Percentiles rank a stretch among this genome's conserved stretches.
These are phyloP conservation scores for Philopotamus ludificatus DNA, from an alignment of 1,140 invertebrate genomes.

Conservation along the genomic window DNA sequence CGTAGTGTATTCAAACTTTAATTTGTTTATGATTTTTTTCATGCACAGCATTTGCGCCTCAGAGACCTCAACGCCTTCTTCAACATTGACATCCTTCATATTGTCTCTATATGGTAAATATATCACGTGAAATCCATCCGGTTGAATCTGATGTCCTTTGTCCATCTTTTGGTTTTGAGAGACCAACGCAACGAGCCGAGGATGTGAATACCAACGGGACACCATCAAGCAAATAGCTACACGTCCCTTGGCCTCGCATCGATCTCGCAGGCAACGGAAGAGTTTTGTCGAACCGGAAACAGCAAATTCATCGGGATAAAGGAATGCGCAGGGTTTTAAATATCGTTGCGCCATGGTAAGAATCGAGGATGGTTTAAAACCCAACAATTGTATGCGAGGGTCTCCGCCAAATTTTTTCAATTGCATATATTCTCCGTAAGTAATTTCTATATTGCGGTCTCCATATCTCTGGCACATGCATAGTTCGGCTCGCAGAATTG, in stretches of 20 bases:
- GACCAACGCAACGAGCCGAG: slow-evolving; percentile 33
- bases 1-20: slow-evolving; percentile 22
- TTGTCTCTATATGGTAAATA: slow-evolving; percentile 35
- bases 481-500: slow-evolving; percentile 27
- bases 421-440: slow-evolving; percentile 26
- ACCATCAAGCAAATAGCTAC: slow-evolving; percentile 32
- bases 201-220: slow-evolving; percentile 28
- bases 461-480: slow-evolving; percentile 24
- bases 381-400: slow-evolving; percentile 30
- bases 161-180: slow-evolving; percentile 31
- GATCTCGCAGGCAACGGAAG: slow-evolving; percentile 32
- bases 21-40: slow-evolving; percentile 32
- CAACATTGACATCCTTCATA: slow-evolving; percentile 27
- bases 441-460: slow-evolving; percentile 25
- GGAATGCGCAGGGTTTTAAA: slow-evolving; percentile 32
- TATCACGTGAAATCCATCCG: slow-evolving; percentile 37
- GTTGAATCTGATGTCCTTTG: slow-evolving; percentile 27
- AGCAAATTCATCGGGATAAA: slow-evolving; percentile 33
- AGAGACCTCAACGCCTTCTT: slow-evolving; percentile 9
- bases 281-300: slow-evolving; percentile 33
- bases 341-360: slow-evolving; percentile 28
- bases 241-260: slow-evolving; percentile 24
- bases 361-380: slow-evolving; percentile 29
- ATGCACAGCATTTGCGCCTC: slow-evolving; percentile 30
- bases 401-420: slow-evolving; percentile 33